These are phyloP conservation scores for Ametastegia equiseti DNA, from an alignment of 2,888 invertebrate species.

Conservation along the genomic window DNA sequence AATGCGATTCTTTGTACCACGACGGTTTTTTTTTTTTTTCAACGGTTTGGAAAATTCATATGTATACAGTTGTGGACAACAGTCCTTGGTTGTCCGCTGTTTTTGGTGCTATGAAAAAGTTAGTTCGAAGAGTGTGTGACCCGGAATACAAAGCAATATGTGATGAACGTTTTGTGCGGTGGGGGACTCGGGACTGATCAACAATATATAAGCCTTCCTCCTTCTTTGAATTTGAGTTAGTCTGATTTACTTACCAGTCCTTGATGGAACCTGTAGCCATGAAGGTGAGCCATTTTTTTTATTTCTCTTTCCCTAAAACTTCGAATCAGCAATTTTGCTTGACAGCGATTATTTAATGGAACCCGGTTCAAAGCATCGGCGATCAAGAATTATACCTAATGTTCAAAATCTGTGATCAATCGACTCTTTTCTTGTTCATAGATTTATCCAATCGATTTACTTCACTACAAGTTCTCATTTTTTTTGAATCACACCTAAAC, in stretches of 20 bases:
- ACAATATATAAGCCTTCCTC: slow-evolving; percentile 67
- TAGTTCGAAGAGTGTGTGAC: slow-evolving; percentile 31
- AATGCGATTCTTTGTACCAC: not conserved
- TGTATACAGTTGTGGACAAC: not conserved
- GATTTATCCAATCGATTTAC: not conserved
- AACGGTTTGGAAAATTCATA: not conserved
- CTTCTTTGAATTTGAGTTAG: slow-evolving; percentile 64
- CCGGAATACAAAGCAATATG: slow-evolving; percentile 36
- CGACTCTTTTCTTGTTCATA: not conserved
- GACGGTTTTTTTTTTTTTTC: too few species aligned
- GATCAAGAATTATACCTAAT: too few species aligned
- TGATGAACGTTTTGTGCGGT: slow-evolving; percentile 51
- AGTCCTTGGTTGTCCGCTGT: slow-evolving; percentile 18
- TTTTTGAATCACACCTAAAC: not conserved
- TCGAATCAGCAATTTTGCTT: not conserved
- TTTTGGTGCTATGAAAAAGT: slow-evolving; percentile 21
- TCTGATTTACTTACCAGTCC: slow-evolving; percentile 59
- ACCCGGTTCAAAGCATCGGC: not conserved
- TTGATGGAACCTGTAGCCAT: slow-evolving; percentile 44
- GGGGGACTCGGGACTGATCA: slow-evolving; percentile 61
- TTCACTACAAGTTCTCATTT: not conserved
- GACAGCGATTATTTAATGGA: not conserved
- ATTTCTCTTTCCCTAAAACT: not conserved
- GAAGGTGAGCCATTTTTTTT: slow-evolving; percentile 52
- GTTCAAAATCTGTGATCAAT: not conserved